phyloP scores from a whole-genome alignment of 2,888 invertebrate species.

The Amphipoea oculea region DNA sequence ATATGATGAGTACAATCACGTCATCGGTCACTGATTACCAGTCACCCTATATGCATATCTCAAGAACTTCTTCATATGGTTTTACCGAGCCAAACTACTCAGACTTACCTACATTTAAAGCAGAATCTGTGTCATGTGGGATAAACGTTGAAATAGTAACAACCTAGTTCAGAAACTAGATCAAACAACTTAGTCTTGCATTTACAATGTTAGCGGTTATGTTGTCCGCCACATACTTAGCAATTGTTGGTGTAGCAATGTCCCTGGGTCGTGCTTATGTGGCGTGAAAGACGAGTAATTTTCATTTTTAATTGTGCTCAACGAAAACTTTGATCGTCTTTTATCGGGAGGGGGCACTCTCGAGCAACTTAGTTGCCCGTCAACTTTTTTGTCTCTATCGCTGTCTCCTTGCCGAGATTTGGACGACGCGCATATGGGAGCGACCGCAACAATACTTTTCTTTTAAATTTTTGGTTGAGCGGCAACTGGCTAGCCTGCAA shows the following conservation, averaged over 20 bases:
- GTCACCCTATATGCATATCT: not conserved
- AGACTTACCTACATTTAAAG: conserved; percentile 29
- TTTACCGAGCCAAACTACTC: not conserved
- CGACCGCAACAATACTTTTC: no score
- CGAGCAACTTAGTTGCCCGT: no score
- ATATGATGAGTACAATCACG: no score
- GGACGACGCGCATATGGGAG: no score
- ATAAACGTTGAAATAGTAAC: conserved; percentile 44
- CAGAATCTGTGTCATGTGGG: conserved; percentile 35
- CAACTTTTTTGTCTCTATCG: no score
- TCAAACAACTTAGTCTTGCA: conserved; percentile 54
- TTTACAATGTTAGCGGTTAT: conserved; percentile 46
- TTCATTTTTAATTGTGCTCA: not conserved
- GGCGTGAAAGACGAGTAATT: not conserved
- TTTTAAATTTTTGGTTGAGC: no score
- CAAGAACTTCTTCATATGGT: conserved; percentile 2
- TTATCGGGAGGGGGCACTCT: not conserved
- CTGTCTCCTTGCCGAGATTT: no score
- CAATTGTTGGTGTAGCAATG: conserved; percentile 17
- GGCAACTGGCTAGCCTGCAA: no score
- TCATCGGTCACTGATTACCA: no score
- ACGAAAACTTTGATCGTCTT: not conserved
- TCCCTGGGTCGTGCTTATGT: conserved; percentile 8
- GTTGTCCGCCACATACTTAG: conserved; percentile 18
- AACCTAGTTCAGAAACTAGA: conserved; percentile 40